Evolutionary conservation across 2,888 invertebrate species (phyloP).

Genomic region (Mechanitis mazaeus): DNA sequence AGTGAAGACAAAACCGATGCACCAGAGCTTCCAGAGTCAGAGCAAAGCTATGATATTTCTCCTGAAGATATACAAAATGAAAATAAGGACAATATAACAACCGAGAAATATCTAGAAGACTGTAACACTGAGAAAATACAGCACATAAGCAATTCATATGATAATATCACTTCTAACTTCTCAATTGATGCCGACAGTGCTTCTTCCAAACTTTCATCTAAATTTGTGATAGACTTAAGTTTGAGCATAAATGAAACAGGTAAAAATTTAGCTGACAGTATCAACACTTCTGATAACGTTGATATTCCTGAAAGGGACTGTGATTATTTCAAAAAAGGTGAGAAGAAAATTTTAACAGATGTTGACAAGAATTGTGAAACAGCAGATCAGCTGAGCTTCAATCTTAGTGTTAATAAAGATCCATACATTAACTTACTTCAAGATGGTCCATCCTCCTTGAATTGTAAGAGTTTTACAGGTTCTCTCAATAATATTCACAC

Average conservation of each 20-base stretch:
- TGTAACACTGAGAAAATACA: conserved; percentile 20
- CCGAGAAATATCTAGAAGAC: conserved; percentile 27
- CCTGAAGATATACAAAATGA: conserved; percentile 32
- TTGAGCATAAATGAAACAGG: conserved; percentile 47
- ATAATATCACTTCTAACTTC: conserved; percentile 36
- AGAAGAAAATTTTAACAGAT: conserved; percentile 10
- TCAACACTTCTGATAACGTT: conserved; percentile 27
- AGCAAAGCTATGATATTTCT: conserved; percentile 41
- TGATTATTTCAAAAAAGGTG: conserved; percentile 32
- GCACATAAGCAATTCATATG: conserved; percentile 22
- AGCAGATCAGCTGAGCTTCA: conserved; percentile 36
- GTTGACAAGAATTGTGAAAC: conserved; percentile 32
- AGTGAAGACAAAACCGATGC: conserved; percentile 50
- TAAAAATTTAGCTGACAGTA: conserved; percentile 35
- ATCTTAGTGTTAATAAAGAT: conserved; percentile 38
- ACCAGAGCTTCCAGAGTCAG: conserved; percentile 52
- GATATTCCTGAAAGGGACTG: conserved; percentile 62
- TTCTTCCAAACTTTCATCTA: conserved; percentile 39
- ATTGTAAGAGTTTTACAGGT: conserved; percentile 63
- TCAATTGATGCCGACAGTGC: conserved; percentile 30
- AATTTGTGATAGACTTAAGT: conserved; percentile 53
- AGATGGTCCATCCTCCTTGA: conserved; percentile 52
- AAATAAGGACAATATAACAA: conserved; percentile 34
- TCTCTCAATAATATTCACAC: conserved; percentile 66
- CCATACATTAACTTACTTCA: conserved; percentile 35